Evolutionary conservation across 2,888 invertebrate species (phyloP).

Genomic region (Alloplasta piceator): DNA sequence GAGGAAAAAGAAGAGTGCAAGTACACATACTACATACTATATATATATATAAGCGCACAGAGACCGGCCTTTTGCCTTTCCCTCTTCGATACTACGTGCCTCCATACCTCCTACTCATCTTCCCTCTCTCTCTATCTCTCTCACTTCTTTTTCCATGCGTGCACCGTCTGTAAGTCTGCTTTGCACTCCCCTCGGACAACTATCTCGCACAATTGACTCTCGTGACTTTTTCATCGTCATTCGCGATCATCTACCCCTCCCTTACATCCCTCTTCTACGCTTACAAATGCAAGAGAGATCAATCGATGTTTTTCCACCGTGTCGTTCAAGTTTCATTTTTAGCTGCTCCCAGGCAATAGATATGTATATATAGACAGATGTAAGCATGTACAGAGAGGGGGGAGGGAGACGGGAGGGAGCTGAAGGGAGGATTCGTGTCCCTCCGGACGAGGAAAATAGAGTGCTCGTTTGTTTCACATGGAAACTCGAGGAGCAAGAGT

Average conservation of each 20-base stretch:
- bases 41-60: slow-evolving; percentile 36
- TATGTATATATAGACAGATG: background rate
- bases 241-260: slow-evolving; percentile 32
- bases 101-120: slow-evolving; percentile 14
- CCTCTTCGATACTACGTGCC: slow-evolving; percentile 42
- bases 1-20: slow-evolving; percentile 49
- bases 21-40: slow-evolving; percentile 30
- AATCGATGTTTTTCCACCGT: slow-evolving; percentile 47
- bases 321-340: slow-evolving; percentile 47
- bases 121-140: slow-evolving; percentile 38
- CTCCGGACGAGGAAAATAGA: slow-evolving; percentile 33
- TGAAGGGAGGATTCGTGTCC: slow-evolving; percentile 11
- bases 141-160: slow-evolving; percentile 13
- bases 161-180: slow-evolving; percentile 47
- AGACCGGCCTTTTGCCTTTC: slow-evolving; percentile 46
- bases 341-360: slow-evolving; percentile 7
- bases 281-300: slow-evolving; percentile 56
- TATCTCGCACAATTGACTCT: slow-evolving; percentile 60
- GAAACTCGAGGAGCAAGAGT: slow-evolving; percentile 15
- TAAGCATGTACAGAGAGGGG: background rate
- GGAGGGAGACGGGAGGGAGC: background rate
- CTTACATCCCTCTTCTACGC: background rate
- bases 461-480: slow-evolving; percentile 30
- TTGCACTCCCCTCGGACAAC: slow-evolving; percentile 42
- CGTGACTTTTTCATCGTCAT: slow-evolving; percentile 59